Percentiles rank a stretch among this genome's conserved stretches.
phyloP scores from a whole-genome alignment of 2,113 vertebrate species.

The Pachyramphus minor region DNA sequence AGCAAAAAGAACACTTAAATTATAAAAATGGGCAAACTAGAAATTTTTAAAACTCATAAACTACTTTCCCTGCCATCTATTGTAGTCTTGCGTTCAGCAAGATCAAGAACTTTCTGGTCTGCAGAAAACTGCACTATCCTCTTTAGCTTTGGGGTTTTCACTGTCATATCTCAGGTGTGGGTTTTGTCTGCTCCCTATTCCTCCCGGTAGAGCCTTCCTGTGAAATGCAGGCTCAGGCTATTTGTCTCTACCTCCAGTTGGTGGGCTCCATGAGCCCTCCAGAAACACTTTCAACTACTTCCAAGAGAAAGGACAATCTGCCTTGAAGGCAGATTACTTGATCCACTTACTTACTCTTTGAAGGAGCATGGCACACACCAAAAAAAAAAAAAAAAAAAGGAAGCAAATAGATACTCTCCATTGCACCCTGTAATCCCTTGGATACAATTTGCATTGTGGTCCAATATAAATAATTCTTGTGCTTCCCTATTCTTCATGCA shows the following conservation, averaged over 20 bases:
- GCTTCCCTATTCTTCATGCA: background rate
- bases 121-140: background rate
- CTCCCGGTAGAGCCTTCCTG: background rate
- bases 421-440: background rate
- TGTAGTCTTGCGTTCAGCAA: background rate
- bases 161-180: background rate
- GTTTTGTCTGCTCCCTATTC: background rate
- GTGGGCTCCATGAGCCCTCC: background rate
- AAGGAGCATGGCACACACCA: background rate
- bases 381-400: background rate
- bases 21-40: background rate
- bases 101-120: background rate
- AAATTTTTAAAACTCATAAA: background rate
- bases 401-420: background rate
- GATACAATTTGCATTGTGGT: background rate
- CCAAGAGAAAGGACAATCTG: background rate
- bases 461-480: background rate
- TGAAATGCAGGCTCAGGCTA: background rate
- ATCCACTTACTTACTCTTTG: background rate
- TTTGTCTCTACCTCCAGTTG: background rate
- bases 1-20: rapidly evolving
- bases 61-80: background rate
- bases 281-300: background rate
- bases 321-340: background rate
- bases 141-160: background rate